phyloP scores from a whole-genome alignment of 2,113 vertebrate species.

The Micronycteris hirsuta region DNA sequence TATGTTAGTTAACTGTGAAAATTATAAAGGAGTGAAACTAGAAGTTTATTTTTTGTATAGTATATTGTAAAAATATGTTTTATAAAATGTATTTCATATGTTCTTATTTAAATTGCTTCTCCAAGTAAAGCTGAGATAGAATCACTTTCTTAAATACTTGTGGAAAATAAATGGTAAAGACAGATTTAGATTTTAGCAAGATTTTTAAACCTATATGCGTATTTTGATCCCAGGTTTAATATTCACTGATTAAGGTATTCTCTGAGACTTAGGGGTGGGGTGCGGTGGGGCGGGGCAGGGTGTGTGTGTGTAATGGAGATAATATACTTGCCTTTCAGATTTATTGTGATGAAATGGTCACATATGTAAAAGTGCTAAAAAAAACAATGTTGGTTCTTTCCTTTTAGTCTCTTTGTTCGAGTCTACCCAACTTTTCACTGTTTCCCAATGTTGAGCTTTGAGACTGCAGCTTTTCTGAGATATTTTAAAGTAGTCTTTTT shows the following conservation, averaged over 20 bases:
- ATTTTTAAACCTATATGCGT: neutral
- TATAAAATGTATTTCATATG: neutral
- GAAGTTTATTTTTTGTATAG: neutral
- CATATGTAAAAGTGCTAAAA: neutral
- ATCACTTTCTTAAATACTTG: constrained; percentile 3
- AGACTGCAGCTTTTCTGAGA: neutral
- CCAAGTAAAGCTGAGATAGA: neutral
- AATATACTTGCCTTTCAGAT: neutral
- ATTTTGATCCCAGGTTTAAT: neutral
- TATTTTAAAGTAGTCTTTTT: neutral
- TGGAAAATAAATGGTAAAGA: constrained; percentile 3
- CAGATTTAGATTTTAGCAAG: neutral
- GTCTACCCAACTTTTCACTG: neutral
- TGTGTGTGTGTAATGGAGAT: neutral
- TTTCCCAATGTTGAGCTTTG: neutral
- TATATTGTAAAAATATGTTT: neutral
- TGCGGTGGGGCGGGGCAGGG: rapidly evolving
- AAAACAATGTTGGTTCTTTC: neutral
- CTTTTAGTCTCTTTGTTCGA: neutral
- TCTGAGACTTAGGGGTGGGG: neutral
- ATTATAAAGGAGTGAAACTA: constrained; percentile 4
- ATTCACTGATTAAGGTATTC: constrained; percentile 7
- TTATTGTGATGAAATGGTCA: neutral
- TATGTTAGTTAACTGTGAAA: constrained; percentile 32
- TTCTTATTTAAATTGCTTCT: constrained; percentile 17